phyloP scores from a whole-genome alignment of 2,888 invertebrate species.

The Rhamphomyia laevipes region DNA sequence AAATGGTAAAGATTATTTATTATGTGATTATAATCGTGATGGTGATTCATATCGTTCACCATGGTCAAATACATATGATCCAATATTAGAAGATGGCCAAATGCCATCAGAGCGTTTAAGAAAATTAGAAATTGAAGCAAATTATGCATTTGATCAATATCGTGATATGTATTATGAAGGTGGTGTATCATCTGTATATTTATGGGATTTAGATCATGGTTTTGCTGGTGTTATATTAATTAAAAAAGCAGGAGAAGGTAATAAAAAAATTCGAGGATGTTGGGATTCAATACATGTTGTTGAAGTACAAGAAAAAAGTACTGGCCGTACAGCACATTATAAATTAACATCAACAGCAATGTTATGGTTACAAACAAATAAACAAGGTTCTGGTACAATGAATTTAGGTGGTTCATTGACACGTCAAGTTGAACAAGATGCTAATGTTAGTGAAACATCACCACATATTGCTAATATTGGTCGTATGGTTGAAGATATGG shows the following conservation, averaged over 20 bases:
- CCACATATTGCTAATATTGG: conserved; percentile 99
- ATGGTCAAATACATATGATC: conserved; percentile 98
- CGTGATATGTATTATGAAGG: conserved; percentile 99
- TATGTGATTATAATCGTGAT: conserved; percentile 99
- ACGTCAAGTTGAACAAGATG: conserved; percentile 90
- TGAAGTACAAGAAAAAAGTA: conserved; percentile 94
- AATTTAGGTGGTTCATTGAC: conserved; percentile 97
- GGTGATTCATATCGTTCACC: conserved; percentile 98
- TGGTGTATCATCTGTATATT: conserved; percentile 96
- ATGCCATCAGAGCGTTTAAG: conserved; percentile 95
- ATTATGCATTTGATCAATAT: conserved; percentile 97
- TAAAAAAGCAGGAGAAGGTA: conserved; percentile 97
- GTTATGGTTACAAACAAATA: conserved; percentile 98
- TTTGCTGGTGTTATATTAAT: conserved; percentile 98
- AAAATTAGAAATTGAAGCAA: conserved; percentile 94
- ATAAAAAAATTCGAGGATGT: conserved; percentile 96
- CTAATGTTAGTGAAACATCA: conserved; percentile 78
- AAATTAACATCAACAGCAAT: conserved; percentile 98
- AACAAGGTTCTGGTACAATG: conserved; percentile 94
- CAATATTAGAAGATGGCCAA: conserved; percentile 94
- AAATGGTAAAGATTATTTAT: conserved; percentile 90
- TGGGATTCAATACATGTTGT: conserved; percentile 99
- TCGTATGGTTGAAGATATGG: conserved; percentile 98
- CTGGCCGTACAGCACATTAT: conserved; percentile 89
- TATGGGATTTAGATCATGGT: conserved; percentile 98